A percentile compares a stretch with the other conserved stretches of the same genome.
Evolutionary conservation across 2,113 vertebrate species (phyloP).

Genomic region (Myiozetetes cayanensis): DNA sequence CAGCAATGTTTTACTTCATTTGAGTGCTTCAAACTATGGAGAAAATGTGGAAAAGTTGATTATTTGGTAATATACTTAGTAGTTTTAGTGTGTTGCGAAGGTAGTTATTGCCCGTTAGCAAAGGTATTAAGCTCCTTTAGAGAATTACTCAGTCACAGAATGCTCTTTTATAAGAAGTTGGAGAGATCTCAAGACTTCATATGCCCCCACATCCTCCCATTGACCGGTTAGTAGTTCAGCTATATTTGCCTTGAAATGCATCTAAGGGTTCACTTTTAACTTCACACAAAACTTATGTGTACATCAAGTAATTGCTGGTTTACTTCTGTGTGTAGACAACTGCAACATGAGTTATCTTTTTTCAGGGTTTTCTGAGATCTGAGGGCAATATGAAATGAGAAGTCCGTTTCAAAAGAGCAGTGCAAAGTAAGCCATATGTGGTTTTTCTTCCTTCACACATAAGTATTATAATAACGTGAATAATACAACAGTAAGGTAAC

Average conservation of each 20-base stretch:
- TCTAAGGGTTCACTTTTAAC: neutral
- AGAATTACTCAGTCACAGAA: neutral
- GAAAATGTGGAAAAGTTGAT: neutral
- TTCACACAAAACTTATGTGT: neutral
- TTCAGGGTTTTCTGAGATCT: slow-evolving; percentile 62
- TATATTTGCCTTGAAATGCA: neutral
- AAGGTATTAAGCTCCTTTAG: neutral
- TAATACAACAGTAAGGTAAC: neutral
- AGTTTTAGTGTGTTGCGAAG: neutral
- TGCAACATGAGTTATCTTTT: neutral
- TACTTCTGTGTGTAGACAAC: neutral
- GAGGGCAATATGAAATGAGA: slow-evolving; percentile 62
- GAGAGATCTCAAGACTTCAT: neutral
- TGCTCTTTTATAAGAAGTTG: neutral
- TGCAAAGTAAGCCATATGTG: slow-evolving; percentile 9
- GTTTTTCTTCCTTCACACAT: neutral
- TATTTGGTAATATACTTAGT: neutral
- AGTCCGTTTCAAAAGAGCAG: slow-evolving; percentile 50
- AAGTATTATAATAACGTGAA: neutral
- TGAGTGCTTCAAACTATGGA: neutral
- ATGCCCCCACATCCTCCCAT: neutral
- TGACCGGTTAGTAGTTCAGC: neutral
- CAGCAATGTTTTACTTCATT: neutral
- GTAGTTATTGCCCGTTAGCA: neutral
- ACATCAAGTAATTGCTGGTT: neutral